Evolutionary conservation across 2,113 vertebrate genomes (phyloP).

Genomic region (Microtus pennsylvanicus): DNA sequence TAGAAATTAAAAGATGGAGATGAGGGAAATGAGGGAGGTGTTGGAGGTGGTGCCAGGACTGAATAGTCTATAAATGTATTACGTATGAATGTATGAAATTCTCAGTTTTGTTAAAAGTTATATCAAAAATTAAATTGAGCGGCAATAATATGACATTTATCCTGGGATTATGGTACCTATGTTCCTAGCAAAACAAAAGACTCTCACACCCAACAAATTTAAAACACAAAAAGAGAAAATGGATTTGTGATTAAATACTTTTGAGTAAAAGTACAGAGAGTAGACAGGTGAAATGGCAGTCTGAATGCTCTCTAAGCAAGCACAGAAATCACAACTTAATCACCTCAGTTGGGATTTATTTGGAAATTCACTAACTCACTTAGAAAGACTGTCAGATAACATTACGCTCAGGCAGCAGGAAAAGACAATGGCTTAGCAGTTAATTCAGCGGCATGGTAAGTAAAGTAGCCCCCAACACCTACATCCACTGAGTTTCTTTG

Average conservation of each 20-base stretch:
- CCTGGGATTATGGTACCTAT: background rate
- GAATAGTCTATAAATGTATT: background rate
- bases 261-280: background rate
- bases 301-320: background rate
- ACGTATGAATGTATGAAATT: background rate
- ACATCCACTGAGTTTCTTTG: background rate
- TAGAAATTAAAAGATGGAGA: background rate
- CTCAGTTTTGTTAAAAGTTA: background rate
- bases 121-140: background rate
- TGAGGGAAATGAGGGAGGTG: too few relatives aligned
- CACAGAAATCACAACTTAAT: background rate
- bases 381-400: slow-evolving; percentile 7
- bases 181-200: slow-evolving; percentile 17
- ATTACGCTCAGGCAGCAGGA: background rate
- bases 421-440: background rate
- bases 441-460: background rate
- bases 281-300: background rate
- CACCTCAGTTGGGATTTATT: background rate
- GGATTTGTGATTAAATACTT: background rate
- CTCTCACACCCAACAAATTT: background rate
- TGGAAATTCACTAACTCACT: slow-evolving; percentile 4
- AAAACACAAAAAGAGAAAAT: background rate
- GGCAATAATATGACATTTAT: background rate
- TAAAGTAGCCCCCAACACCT: background rate
- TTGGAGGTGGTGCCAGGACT: too few relatives aligned